phyloP scores from a whole-genome alignment of 2,888 invertebrate genomes.

The Danaus chrysippus region DNA sequence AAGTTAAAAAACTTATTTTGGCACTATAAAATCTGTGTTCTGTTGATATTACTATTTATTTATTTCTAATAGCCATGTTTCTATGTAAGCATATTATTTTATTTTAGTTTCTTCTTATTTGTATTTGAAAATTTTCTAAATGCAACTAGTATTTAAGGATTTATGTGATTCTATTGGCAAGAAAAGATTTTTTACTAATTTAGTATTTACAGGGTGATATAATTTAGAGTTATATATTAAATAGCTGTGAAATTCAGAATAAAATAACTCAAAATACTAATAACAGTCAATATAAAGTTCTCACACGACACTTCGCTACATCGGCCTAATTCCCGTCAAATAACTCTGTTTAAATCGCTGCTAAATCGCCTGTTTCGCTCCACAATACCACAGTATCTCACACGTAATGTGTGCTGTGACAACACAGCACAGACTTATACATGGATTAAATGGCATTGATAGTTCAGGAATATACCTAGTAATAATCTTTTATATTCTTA shows the following conservation, averaged over 20 bases:
- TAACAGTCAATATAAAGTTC: constrained; percentile 10
- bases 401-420: constrained; percentile 73
- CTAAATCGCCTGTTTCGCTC: constrained; percentile 60
- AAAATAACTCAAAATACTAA: constrained; percentile 13
- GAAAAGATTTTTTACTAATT: too few species aligned
- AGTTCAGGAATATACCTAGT: constrained; percentile 35
- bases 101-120: too few species aligned
- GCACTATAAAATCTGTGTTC: too few species aligned
- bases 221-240: too few species aligned
- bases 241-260: background rate
- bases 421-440: constrained; percentile 46
- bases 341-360: constrained; percentile 62
- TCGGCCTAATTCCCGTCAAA: constrained; percentile 54
- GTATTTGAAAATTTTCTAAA: too few species aligned
- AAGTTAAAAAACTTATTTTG: too few species aligned
- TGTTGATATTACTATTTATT: too few species aligned
- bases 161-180: too few species aligned
- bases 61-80: too few species aligned
- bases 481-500: background rate
- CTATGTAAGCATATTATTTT: too few species aligned
- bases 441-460: constrained; percentile 41
- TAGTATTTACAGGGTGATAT: too few species aligned
- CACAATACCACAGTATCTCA: constrained; percentile 71
- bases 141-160: too few species aligned
- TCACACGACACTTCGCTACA: constrained; percentile 36